These are phyloP conservation scores for Drosophila parvula DNA, from an alignment of 1,140 invertebrate genomes.

Conservation along the genomic window DNA sequence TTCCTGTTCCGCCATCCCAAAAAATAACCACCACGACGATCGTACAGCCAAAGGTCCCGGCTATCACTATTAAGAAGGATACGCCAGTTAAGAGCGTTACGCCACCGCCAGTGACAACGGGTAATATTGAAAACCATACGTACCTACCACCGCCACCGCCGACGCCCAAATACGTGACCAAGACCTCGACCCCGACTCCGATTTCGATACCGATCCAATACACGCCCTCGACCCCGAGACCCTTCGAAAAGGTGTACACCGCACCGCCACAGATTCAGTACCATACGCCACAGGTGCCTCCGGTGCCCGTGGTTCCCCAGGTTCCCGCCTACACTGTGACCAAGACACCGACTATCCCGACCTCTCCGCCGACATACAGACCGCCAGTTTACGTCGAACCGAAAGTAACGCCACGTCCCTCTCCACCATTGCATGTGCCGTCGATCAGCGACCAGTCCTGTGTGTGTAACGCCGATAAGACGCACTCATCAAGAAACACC, in stretches of 20 bases:
- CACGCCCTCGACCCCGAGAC: slow-evolving; percentile 51
- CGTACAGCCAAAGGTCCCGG: slow-evolving; percentile 77
- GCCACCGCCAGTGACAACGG: slow-evolving; percentile 60
- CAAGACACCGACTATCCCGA: not conserved
- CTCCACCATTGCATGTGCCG: slow-evolving; percentile 62
- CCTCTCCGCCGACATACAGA: slow-evolving; percentile 1
- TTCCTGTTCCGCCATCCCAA: slow-evolving; percentile 59
- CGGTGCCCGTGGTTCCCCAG: slow-evolving; percentile 14
- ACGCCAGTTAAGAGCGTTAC: slow-evolving; percentile 68
- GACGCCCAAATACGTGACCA: slow-evolving; percentile 41
- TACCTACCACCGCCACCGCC: slow-evolving; percentile 41
- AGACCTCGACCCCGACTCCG: slow-evolving; percentile 20
- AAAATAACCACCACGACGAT: slow-evolving; percentile 56
- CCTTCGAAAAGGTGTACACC: slow-evolving; percentile 41
- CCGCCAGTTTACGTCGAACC: slow-evolving; percentile 32
- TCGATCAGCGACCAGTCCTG: slow-evolving; percentile 70
- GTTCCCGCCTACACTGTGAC: slow-evolving; percentile 4
- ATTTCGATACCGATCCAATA: slow-evolving; percentile 16
- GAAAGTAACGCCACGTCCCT: slow-evolving; percentile 78
- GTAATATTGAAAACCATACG: slow-evolving; percentile 73
- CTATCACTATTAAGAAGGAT: slow-evolving; percentile 78
- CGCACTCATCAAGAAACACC: slow-evolving; percentile 77
- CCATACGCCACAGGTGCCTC: slow-evolving; percentile 48
- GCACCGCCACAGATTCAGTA: slow-evolving; percentile 51
- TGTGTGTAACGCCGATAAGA: slow-evolving; percentile 75